Percentiles rank a stretch among this genome's conserved stretches.
These are phyloP conservation scores for Phataginus tetradactyla DNA, from an alignment of 2,797 vertebrate genomes.

Conservation along the genomic window DNA sequence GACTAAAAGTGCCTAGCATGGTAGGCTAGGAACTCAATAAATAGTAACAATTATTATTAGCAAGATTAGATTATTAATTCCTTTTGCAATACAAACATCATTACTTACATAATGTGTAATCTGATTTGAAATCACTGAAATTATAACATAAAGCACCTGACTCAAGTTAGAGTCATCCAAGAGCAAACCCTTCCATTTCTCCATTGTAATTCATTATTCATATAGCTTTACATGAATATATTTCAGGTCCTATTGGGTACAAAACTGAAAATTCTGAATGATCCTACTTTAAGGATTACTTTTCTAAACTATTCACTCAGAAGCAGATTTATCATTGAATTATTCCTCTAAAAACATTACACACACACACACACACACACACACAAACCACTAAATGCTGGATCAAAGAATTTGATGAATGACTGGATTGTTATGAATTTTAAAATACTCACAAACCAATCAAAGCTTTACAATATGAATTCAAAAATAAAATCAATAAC, in stretches of 20 bases:
- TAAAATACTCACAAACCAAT: conserved; percentile 15
- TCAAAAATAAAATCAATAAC: background rate
- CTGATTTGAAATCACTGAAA: conserved; percentile 42
- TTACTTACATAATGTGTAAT: background rate
- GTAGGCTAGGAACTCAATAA: background rate
- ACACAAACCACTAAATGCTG: background rate
- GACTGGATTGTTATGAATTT: background rate
- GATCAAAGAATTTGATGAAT: background rate
- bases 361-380: background rate
- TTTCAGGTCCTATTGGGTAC: background rate
- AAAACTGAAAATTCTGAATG: conserved; percentile 8
- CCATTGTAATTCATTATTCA: background rate
- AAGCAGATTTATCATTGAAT: background rate
- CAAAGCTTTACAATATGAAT: conserved; percentile 23
- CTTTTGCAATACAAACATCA: background rate
- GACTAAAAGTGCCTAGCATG: background rate
- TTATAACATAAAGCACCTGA: background rate
- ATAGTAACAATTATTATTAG: background rate
- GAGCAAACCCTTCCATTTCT: conserved; percentile 13
- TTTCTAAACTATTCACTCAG: conserved; percentile 12
- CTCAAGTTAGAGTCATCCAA: conserved; percentile 15
- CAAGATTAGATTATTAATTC: background rate
- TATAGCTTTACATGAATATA: background rate
- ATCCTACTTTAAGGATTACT: background rate
- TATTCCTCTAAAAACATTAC: background rate